These are phyloP conservation scores for Acinonyx jubatus DNA, from an alignment of 2,113 vertebrate species.

Conservation along the genomic window DNA sequence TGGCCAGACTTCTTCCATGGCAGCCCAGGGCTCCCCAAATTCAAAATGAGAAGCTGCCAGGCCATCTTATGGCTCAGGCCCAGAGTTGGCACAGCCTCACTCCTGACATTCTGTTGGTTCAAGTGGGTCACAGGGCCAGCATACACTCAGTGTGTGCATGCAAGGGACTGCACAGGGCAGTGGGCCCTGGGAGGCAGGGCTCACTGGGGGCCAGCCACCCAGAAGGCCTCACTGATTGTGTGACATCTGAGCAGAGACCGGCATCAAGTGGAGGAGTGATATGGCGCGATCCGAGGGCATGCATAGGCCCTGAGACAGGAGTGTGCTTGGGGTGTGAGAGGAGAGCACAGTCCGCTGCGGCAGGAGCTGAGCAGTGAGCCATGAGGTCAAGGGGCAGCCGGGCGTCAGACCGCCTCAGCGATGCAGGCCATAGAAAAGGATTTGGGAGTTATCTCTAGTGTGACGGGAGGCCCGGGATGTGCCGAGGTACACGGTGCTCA, in stretches of 20 bases:
- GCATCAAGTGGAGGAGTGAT: neutral
- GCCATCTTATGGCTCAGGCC: neutral
- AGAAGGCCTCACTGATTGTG: neutral
- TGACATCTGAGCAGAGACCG: neutral
- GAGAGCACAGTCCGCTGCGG: neutral
- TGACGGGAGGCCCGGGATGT: neutral
- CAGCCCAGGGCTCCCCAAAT: neutral
- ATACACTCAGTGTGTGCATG: neutral
- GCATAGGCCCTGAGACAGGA: neutral
- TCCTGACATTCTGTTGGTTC: neutral
- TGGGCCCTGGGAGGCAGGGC: neutral
- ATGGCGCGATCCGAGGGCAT: fast-evolving
- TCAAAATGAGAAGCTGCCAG: neutral
- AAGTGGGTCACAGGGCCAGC: neutral
- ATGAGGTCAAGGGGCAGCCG: neutral
- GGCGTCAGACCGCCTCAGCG: neutral
- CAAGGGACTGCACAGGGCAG: neutral
- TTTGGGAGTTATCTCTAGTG: neutral
- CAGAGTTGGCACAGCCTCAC: neutral
- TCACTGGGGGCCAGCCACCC: neutral
- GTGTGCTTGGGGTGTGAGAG: no score
- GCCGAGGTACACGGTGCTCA: neutral
- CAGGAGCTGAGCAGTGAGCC: neutral
- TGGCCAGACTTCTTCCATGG: neutral
- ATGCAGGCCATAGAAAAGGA: neutral